These are phyloP conservation scores for Aptenodytes forsteri DNA, from an alignment of 2,113 vertebrate species.

Conservation along the genomic window DNA sequence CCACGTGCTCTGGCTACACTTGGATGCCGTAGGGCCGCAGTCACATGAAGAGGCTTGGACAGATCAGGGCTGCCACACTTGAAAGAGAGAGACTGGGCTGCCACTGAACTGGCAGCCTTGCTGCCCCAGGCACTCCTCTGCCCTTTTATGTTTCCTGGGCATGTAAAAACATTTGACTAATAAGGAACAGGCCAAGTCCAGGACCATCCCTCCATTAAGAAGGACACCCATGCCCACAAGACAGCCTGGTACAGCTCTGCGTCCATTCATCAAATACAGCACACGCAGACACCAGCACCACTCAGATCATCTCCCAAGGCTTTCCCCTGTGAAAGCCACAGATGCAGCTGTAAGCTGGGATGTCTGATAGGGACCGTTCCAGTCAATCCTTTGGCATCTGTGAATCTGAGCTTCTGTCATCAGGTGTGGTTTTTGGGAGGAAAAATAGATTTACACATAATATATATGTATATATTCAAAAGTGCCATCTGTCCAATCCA, in stretches of 20 bases:
- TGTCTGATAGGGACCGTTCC: background rate
- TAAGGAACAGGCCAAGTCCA: background rate
- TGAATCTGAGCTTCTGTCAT: background rate
- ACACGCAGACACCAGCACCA: background rate
- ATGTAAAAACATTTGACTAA: background rate
- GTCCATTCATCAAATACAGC: background rate
- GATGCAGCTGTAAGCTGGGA: background rate
- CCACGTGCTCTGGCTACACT: background rate
- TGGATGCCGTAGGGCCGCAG: background rate
- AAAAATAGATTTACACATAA: background rate
- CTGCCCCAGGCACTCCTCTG: background rate
- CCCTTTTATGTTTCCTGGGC: background rate
- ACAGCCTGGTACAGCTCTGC: background rate
- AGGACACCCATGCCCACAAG: background rate
- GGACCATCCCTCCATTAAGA: background rate
- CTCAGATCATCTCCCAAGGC: background rate
- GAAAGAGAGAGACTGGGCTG: background rate
- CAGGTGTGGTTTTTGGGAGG: background rate
- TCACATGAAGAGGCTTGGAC: background rate
- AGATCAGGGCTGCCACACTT: background rate
- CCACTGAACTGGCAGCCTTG: background rate
- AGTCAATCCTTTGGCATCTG: background rate
- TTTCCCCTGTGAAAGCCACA: background rate
- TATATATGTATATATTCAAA: background rate
- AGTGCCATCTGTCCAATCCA: background rate